Evolutionary conservation across 1,140 invertebrate species (phyloP), one percentile per base, ranked within the genome.

Genomic region (Drosophila melanogaster): DNA sequence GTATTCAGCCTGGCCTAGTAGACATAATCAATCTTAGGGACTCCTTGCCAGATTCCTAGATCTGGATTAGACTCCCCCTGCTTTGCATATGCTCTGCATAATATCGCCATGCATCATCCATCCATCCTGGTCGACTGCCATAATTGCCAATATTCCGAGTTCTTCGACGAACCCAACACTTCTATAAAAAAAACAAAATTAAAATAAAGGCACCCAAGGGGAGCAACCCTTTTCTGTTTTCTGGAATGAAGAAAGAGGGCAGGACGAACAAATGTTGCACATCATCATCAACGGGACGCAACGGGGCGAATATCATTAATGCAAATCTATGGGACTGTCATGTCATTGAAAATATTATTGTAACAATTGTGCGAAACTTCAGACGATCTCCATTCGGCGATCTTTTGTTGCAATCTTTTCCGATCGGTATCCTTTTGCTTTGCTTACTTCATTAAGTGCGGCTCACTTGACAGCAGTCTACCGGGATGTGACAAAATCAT

Each of bases 341-440:
- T 86, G 83, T 86, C 78, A 81, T 60, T 66, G 78, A 86, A 81
- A 86, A 86, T 86, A 87, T 86, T 87, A 87, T 86, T 87, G 51
- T 79, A 86, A 86, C 83, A 86, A 78, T 86, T 78, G 73, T 54
- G 69, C 58, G 43, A 70, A 70, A 47, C 62, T 19, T 22, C 8
- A 33, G n/a, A 22, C 30, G 64, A 43, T 74, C 47, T 30, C 22
- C 14, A 26, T 15, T 44, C 41, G 12, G 35, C 51, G 57, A 46
- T 77, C 51, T 43, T 11, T 14, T 47, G 57, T 41, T 49, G 37
- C 53, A 40, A 56, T 77, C 56, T 55, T 54, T 8, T 4, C 14
- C 11, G 1, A 22, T 8, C 26, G 7, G 26, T 1, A 30, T 30
- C 55, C 46, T 22, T 47, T 71, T 65, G 57, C 60, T 47, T 71